Base-by-base conservation (phyloP, 2,113 vertebrate genomes). In the Aptenodytes forsteri region DNA sequence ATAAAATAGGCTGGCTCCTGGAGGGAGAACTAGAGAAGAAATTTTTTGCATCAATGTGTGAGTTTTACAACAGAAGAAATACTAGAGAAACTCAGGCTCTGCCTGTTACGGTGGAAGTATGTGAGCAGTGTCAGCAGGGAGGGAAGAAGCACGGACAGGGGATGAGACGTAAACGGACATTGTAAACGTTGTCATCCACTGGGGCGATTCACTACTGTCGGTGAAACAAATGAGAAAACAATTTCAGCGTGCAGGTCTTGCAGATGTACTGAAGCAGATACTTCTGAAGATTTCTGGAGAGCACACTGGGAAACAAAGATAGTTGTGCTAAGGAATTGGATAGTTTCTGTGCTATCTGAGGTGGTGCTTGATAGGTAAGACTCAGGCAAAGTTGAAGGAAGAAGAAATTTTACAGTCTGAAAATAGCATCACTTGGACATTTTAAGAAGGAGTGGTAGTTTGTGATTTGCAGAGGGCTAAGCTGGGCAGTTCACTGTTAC, bases 111-210 rank as follows among this genome's bases (percentile, higher is more conserved):
- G 42, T 49, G 16, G 30, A n/a, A 44, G 32, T 21, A 6, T 4
- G 8, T 79, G 61, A n/a, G 80, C 46, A 29, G 47, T 65, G 69
- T 56, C 70, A 72, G 77, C 49, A 83, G 90, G n/a, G 34, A 88
- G 44, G 56, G 47, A 85, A n/a, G 84, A 14, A 47, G 58, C 32
- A 29, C 0, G 0, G 77, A 12, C 38, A 61, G 50, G 69, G 69
- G 55, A 12, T 64, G 83, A 72, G 80, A 38, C 16, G 8, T 26
- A 32, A 18, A 17, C 2, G 38, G 67, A 16, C 44, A n/a, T 1
- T 0, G 21, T 54, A 19, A 78, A 13, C 0, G 0, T 73, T 19
- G 16, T 34, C 52, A 36, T 34, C 40, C 56, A 8, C 36, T 12
- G n/a, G 36, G 40, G 3, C 4, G 1, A 67, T 92, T 55, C 59